phyloP scores from a whole-genome alignment of 1,140 invertebrate species.

The Xylocopa sonorina region DNA sequence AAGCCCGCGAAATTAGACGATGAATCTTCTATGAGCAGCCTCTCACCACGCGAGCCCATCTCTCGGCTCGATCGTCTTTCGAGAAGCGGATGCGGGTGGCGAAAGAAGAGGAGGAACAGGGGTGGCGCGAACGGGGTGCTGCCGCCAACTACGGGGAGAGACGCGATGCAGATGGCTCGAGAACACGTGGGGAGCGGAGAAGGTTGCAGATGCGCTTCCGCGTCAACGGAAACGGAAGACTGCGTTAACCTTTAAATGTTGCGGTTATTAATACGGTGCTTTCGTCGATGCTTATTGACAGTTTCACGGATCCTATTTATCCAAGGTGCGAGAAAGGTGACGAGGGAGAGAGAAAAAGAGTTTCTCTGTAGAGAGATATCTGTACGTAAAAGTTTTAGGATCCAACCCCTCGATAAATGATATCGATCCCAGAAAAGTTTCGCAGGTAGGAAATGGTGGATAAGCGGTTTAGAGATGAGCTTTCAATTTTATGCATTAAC shows the following conservation, averaged over 20 bases:
- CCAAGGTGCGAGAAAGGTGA: neutral
- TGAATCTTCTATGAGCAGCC: constrained; percentile 72
- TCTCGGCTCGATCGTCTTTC: constrained; percentile 14
- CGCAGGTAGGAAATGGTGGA: too few relatives aligned
- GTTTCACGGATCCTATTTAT: too few relatives aligned
- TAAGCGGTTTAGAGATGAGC: too few relatives aligned
- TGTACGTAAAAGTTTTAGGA: too few relatives aligned
- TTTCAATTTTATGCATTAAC: neutral
- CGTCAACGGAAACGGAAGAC: neutral
- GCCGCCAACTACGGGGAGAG: too few relatives aligned
- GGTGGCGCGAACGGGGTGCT: neutral
- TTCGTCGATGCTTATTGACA: neutral
- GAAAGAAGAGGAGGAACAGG: neutral
- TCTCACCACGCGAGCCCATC: constrained; percentile 26
- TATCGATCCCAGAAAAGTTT: neutral
- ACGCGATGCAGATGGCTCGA: neutral
- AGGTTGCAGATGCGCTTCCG: neutral
- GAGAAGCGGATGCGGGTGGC: constrained; percentile 1
- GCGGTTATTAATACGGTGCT: constrained; percentile 8
- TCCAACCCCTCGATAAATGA: too few relatives aligned
- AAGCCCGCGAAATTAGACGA: constrained; percentile 72
- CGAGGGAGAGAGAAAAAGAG: too few relatives aligned
- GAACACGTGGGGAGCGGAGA: neutral
- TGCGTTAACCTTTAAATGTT: constrained; percentile 19
- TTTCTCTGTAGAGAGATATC: too few relatives aligned